These are phyloP conservation scores for Chitala chitala DNA, from an alignment of 2,113 vertebrate genomes.

Conservation along the genomic window DNA sequence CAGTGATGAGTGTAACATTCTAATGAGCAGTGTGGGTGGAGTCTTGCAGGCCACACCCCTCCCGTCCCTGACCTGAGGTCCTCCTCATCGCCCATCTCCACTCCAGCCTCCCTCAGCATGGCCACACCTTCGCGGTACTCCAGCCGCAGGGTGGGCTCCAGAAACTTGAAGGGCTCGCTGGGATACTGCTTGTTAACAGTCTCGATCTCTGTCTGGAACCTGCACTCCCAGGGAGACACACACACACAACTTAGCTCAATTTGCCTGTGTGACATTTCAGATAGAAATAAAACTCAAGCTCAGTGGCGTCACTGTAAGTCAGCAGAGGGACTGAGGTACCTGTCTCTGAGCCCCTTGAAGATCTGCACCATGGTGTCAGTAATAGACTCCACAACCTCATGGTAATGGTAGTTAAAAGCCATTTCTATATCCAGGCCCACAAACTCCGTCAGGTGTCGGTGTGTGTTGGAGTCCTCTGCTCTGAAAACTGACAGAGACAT, in stretches of 20 bases:
- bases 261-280: not conserved
- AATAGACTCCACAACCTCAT: constrained; percentile 94
- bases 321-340: too few relatives aligned
- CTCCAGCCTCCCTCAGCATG: constrained; percentile 85
- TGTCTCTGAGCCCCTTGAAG: constrained; percentile 94
- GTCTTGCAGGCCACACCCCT: not conserved
- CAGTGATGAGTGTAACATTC: not conserved
- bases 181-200: constrained; percentile 87
- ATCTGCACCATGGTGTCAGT: constrained; percentile 95
- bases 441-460: constrained; percentile 95
- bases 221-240: constrained; percentile 36
- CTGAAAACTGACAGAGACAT: constrained; percentile 78
- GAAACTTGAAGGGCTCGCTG: constrained; percentile 91
- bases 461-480: constrained; percentile 97
- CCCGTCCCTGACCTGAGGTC: constrained; percentile 83
- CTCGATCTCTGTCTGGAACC: constrained; percentile 95
- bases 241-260: not conserved
- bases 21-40: not conserved
- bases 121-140: constrained; percentile 86
- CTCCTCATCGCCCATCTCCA: constrained; percentile 96
- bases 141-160: constrained; percentile 92
- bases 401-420: constrained; percentile 97
- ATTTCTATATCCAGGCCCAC: constrained; percentile 99
- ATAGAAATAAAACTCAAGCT: too few relatives aligned
- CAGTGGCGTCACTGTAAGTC: too few relatives aligned